Percentiles rank a stretch among this genome's conserved stretches.
Conservation (phyloP, 2,888 invertebrate genomes). For the Erebia aethiops region DNA sequence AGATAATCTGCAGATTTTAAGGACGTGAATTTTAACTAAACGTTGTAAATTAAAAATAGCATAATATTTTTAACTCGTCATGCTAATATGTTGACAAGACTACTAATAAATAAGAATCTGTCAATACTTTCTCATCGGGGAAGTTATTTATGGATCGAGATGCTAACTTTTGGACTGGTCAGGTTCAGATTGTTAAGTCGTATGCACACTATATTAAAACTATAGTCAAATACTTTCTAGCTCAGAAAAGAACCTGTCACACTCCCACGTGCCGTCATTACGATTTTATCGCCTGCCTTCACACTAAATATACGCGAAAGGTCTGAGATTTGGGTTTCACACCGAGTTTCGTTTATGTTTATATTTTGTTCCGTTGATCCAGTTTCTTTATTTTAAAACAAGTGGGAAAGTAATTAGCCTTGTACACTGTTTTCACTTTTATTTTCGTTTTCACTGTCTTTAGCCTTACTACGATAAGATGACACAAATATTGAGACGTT, state of each 20-base stretch:
- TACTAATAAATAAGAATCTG: background rate
- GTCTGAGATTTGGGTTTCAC: constrained; percentile 61
- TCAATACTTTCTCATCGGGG: too few species aligned
- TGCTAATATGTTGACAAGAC: background rate
- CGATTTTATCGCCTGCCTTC: constrained; percentile 35
- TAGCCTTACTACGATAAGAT: background rate
- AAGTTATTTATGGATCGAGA: too few species aligned
- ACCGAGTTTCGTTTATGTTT: constrained; percentile 50
- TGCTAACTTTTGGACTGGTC: too few species aligned
- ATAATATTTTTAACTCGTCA: background rate
- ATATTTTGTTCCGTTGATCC: constrained; percentile 48
- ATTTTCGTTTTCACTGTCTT: constrained; percentile 14
- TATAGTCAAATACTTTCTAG: constrained; percentile 41
- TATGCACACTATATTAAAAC: too few species aligned
- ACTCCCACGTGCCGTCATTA: constrained; percentile 58
- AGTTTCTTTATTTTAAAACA: constrained; percentile 27
- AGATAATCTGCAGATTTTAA: background rate
- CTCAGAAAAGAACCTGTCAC: constrained; percentile 62
- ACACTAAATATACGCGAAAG: constrained; percentile 50
- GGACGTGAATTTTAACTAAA: constrained; percentile 4
- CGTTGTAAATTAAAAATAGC: background rate
- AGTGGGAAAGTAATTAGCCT: constrained; percentile 39
- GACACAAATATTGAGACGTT: background rate
- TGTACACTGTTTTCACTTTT: constrained; percentile 18
- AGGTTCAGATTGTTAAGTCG: too few species aligned